Conservation (phyloP, 2,888 invertebrate genomes). For the Sphecodes monilicornis region DNA sequence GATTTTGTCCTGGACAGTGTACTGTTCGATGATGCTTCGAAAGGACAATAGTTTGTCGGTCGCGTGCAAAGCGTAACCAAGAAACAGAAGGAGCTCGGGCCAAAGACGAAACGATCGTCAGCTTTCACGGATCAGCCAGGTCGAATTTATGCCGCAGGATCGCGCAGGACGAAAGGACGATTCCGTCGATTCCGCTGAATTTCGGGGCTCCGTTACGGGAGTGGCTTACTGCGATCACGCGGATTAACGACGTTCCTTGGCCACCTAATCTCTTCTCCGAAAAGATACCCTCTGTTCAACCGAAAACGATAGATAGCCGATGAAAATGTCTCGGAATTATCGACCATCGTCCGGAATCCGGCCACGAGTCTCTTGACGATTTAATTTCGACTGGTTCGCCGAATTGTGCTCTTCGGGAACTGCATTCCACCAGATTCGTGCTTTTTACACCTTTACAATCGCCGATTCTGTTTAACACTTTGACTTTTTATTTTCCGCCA, state of each 20-base stretch:
- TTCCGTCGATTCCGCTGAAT: constrained; percentile 56
- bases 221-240: constrained; percentile 51
- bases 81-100: constrained; percentile 49
- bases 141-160: constrained; percentile 65
- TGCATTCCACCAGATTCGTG: background rate
- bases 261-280: constrained; percentile 58
- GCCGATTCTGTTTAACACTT: no score
- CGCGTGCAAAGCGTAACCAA: background rate
- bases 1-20: constrained; percentile 51
- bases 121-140: constrained; percentile 66
- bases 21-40: accelerated
- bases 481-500: no score
- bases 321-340: constrained; percentile 47
- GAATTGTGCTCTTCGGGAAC: background rate
- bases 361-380: constrained; percentile 33
- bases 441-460: background rate
- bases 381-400: constrained; percentile 45
- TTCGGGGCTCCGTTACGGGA: constrained; percentile 23
- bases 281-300: constrained; percentile 19
- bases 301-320: constrained; percentile 36
- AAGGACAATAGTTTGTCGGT: constrained; percentile 46
- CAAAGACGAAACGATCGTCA: constrained; percentile 35
- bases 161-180: constrained; percentile 40
- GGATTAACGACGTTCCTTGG: constrained; percentile 53
- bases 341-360: constrained; percentile 16